A percentile compares a stretch with the other conserved stretches of the same genome.
These are phyloP conservation scores for Sebastes schlegelii DNA, from an alignment of 2,113 vertebrate genomes.

Conservation along the genomic window DNA sequence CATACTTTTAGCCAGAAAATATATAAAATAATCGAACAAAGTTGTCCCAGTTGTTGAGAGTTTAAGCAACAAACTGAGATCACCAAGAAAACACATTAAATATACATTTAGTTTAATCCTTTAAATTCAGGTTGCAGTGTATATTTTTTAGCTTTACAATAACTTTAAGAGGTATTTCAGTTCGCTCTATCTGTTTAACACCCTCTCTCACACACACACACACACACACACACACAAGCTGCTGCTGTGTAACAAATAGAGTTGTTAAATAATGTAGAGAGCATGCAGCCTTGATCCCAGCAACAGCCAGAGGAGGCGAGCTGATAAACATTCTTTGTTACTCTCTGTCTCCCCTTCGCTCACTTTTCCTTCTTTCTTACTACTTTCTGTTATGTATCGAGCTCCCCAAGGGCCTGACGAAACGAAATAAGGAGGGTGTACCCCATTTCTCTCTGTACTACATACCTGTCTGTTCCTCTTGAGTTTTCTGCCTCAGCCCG, in stretches of 20 bases:
- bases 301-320: slow-evolving; percentile 48
- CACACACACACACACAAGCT: slow-evolving; percentile 23
- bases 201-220: neutral
- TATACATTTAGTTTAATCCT: neutral
- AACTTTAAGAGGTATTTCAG: slow-evolving; percentile 6
- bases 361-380: slow-evolving; percentile 33
- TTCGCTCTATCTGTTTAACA: slow-evolving; percentile 7
- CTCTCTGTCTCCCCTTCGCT: slow-evolving; percentile 10
- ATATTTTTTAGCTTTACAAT: neutral
- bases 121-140: neutral
- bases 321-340: slow-evolving; percentile 62
- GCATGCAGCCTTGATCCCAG: slow-evolving; percentile 53
- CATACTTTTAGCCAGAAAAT: neutral
- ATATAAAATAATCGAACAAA: neutral
- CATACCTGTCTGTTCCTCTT: slow-evolving; percentile 34
- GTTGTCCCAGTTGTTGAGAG: neutral
- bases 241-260: slow-evolving; percentile 51
- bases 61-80: neutral
- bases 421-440: slow-evolving; percentile 55
- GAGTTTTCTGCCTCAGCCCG: neutral
- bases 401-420: slow-evolving; percentile 34
- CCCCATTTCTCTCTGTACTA: slow-evolving; percentile 26
- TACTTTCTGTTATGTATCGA: slow-evolving; percentile 40
- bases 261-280: slow-evolving; percentile 68
- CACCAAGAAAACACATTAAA: neutral